Evolutionary conservation across 2,888 invertebrate genomes (phyloP).

Genomic region (Volucella inanis): DNA sequence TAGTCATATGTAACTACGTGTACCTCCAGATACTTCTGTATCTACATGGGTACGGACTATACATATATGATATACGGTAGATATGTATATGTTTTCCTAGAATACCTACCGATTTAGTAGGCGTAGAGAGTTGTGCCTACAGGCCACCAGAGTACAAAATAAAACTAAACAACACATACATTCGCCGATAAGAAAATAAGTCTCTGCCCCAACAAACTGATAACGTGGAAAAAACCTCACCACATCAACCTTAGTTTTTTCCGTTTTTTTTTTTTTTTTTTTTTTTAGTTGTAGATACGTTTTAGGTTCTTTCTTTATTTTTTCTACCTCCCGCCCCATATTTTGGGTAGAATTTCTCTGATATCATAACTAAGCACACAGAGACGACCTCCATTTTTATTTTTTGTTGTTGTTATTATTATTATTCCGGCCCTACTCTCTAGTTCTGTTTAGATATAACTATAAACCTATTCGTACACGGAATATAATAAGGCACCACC

Average conservation of each 20-base stretch:
- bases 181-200: conserved; percentile 62
- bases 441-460: background rate
- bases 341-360: conserved; percentile 62
- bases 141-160: conserved; percentile 29
- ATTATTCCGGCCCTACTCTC: too few species aligned
- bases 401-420: background rate
- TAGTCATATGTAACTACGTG: conserved; percentile 10
- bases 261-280: conserved; percentile 39
- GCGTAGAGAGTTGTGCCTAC: conserved; percentile 67
- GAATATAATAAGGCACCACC: conserved; percentile 68
- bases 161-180: conserved; percentile 37
- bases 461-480: conserved; percentile 7
- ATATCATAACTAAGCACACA: conserved; percentile 72
- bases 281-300: background rate
- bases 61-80: conserved; percentile 6
- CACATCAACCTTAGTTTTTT: conserved; percentile 36
- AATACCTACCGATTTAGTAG: conserved; percentile 69
- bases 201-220: conserved; percentile 61
- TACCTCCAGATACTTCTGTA: conserved; percentile 2
- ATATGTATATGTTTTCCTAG: conserved; percentile 11
- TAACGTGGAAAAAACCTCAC: conserved; percentile 43
- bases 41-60: conserved; percentile 7
- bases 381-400: conserved; percentile 67
- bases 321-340: conserved; percentile 55
- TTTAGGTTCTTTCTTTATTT: conserved; percentile 2